Evolutionary conservation across 2,888 invertebrate species (phyloP).

Genomic region (Acanthosepion pharaonis): DNA sequence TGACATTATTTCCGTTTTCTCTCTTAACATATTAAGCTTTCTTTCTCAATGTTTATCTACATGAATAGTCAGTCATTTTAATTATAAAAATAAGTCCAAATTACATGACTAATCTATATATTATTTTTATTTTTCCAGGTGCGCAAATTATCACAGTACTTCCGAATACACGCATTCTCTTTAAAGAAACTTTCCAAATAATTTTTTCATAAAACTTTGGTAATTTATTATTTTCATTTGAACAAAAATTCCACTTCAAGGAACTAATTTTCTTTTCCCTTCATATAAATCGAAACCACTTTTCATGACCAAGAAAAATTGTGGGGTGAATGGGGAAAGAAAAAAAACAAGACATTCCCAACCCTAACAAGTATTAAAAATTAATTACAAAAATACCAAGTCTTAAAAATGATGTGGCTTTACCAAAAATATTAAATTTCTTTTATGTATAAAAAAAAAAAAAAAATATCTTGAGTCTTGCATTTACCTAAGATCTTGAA

Average conservation of each 20-base stretch:
- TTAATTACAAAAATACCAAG: neutral
- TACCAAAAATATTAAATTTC: neutral
- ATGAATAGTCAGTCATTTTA: no score
- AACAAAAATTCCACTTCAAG: neutral
- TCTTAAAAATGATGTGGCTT: neutral
- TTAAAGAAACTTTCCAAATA: constrained; percentile 74
- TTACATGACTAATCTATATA: neutral
- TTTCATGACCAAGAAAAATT: neutral
- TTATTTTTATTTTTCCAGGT: constrained; percentile 80
- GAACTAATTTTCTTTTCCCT: neutral
- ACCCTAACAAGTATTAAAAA: no score
- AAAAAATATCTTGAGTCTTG: neutral
- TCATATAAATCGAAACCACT: neutral
- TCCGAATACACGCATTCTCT: constrained; percentile 89
- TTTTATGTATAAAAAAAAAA: neutral
- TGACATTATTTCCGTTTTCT: no score
- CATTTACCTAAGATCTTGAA: neutral
- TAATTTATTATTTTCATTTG: neutral
- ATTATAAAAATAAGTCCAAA: no score
- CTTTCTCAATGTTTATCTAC: no score
- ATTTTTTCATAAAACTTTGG: neutral
- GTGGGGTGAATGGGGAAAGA: neutral
- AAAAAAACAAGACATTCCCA: neutral
- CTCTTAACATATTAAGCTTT: no score
- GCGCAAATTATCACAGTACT: constrained; percentile 95